Evolutionary conservation across 1,140 invertebrate genomes (phyloP).

Genomic region (Zaprionus gabonicus): DNA sequence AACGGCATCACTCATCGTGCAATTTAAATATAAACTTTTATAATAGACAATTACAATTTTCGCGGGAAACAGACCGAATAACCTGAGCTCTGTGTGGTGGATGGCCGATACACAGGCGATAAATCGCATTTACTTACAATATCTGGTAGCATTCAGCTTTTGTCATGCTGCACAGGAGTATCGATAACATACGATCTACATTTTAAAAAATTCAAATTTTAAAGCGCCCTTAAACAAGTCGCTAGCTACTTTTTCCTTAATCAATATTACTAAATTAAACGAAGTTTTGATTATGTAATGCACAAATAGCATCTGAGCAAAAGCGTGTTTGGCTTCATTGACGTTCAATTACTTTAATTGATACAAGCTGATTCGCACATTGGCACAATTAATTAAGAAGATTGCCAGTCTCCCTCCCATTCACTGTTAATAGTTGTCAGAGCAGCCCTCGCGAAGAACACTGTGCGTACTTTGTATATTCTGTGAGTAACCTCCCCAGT

Average conservation of each 20-base stretch:
- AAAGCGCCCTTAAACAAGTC: background rate
- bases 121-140: background rate
- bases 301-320: background rate
- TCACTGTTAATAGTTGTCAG: background rate
- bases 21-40: background rate
- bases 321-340: background rate
- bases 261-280: no score
- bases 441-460: constrained; percentile 26
- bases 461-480: constrained; percentile 3
- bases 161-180: background rate
- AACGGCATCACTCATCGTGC: constrained; percentile 12
- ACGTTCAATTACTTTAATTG: constrained; percentile 62
- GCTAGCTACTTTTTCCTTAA: no score
- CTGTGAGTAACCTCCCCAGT: constrained; percentile 12
- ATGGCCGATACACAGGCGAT: constrained; percentile 16
- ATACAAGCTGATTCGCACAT: constrained; percentile 34
- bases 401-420: background rate
- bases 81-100: constrained; percentile 1
- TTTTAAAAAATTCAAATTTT: background rate
- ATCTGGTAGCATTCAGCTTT: constrained; percentile 19
- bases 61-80: constrained; percentile 15
- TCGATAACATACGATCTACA: constrained; percentile 16
- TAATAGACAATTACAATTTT: background rate
- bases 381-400: constrained; percentile 39
- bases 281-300: background rate